phyloP scores from a whole-genome alignment of 2,888 invertebrate species.

The Orchesella flavescens region DNA sequence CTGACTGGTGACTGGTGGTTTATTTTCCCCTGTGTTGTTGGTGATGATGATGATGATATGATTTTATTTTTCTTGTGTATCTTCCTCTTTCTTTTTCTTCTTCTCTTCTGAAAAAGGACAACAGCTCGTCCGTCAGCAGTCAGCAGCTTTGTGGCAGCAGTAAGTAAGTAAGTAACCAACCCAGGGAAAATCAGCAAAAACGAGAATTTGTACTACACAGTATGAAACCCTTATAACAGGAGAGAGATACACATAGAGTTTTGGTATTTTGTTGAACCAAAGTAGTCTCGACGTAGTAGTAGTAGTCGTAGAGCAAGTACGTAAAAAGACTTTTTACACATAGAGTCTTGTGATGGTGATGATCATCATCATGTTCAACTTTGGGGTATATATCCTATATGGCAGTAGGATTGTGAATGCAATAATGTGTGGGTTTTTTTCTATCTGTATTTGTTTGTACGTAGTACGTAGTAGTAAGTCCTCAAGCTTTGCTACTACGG shows the following conservation, averaged over 20 bases:
- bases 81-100: slow-evolving; percentile 1
- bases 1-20: slow-evolving; percentile 28
- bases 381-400: too few relatives aligned
- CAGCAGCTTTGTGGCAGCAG: slow-evolving; percentile 48
- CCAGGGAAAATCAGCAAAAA: slow-evolving; percentile 47
- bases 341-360: not conserved
- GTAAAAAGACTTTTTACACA: not conserved
- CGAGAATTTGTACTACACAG: not conserved
- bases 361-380: too few relatives aligned
- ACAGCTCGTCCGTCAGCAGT: slow-evolving; percentile 46
- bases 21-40: slow-evolving; percentile 38
- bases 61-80: slow-evolving; percentile 9
- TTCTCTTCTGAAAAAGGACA: slow-evolving; percentile 12
- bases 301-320: too few relatives aligned
- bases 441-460: not conserved
- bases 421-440: not conserved
- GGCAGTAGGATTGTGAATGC: too few relatives aligned
- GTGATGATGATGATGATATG: slow-evolving; percentile 31
- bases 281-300: not conserved
- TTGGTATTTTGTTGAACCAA: not conserved
- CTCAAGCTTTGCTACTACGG: not conserved
- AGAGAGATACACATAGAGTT: not conserved
- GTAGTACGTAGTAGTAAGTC: not conserved
- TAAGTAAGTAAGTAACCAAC: slow-evolving; percentile 32
- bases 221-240: not conserved